Base-by-base conservation (phyloP, 2,888 invertebrate species). In the Clitarchus hookeri region DNA sequence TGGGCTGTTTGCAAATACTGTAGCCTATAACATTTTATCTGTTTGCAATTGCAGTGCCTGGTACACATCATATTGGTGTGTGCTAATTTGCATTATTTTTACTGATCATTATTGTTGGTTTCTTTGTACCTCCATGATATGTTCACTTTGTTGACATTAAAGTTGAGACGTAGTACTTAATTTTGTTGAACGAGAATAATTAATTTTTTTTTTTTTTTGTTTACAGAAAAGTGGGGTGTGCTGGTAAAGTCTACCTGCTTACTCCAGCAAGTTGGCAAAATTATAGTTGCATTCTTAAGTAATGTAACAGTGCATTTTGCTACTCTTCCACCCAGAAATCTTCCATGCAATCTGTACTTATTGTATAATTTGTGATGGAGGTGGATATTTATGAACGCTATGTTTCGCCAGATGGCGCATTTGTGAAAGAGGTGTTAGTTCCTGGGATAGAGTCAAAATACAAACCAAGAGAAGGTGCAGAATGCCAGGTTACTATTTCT, bases 381-480 rank as follows among this genome's bases (percentile, higher is more conserved):
- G 79, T 82, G 13, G 85, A 85, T 77, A 85, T n/a, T 44, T 77
- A 26, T 26, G 85, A 54, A 80, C 12, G 80, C 82, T 79, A 79
- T 80, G 80, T 48, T 53, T 80, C 65, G 6, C 65, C 11, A 48
- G 48, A 23, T 44, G 48, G 44, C 19, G 26, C 54, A n/a, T 84
- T 65, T 27, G 27, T 84, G 25, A 44, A 53, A 84, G 44, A 84
- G 44, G 25, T 27, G 36, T 16, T 53, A 25, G 25, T 13, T 26
- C 16, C 48, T 53, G 53, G n/a, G 16, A 44, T 9, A 48, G 48
- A 84, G 25, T 53, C 54, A 23, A 48, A 48, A 54, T 85, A 88
- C 78, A 92, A 91, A 89, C 92, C 92, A 26, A 89, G 89, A 6
- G 92, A 92, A 88, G 89, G 89, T 87, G 90, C 90, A 86, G 89